Conservation (phyloP, 30 jellyfish, hydroid and myxozoan species). For the Cassiopea xamachana region DNA sequence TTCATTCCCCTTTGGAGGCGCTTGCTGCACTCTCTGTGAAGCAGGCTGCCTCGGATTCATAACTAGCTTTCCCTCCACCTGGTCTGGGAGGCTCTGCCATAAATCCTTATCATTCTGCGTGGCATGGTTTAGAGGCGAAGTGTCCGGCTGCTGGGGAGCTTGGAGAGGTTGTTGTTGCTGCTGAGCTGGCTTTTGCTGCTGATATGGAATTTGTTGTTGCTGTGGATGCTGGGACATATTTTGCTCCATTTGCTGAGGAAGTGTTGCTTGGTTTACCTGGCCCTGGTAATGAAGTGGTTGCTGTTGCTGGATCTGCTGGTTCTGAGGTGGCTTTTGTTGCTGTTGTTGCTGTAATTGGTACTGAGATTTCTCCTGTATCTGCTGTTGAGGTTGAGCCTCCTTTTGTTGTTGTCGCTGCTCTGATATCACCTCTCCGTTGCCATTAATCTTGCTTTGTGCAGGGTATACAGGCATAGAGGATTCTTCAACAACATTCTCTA, state of each 20-base stretch:
- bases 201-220: constrained; percentile 21
- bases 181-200: constrained; percentile 1
- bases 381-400: not conserved
- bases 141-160: not conserved
- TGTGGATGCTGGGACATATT: not conserved
- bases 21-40: constrained; percentile 2
- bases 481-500: constrained; percentile 42
- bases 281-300: too few relatives aligned
- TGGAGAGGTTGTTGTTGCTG: constrained; percentile 22
- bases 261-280: not conserved
- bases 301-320: too few relatives aligned
- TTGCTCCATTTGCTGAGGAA: constrained; percentile 5
- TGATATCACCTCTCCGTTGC: not conserved
- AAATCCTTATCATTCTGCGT: constrained; percentile 13
- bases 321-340: constrained; percentile 11
- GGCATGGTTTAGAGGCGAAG: not conserved
- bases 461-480: constrained; percentile 51
- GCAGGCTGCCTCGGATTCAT: constrained; percentile 45
- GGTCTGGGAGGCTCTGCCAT: constrained; percentile 56
- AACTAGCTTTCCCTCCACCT: constrained; percentile 63
- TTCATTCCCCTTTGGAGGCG: constrained; percentile 54
- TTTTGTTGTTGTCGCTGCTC: constrained; percentile 8
- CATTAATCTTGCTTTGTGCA: constrained; percentile 20
- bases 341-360: constrained; percentile 31
- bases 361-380: not conserved